Base-by-base conservation (phyloP, 2,888 invertebrate genomes). In the Xylophagus ater region DNA sequence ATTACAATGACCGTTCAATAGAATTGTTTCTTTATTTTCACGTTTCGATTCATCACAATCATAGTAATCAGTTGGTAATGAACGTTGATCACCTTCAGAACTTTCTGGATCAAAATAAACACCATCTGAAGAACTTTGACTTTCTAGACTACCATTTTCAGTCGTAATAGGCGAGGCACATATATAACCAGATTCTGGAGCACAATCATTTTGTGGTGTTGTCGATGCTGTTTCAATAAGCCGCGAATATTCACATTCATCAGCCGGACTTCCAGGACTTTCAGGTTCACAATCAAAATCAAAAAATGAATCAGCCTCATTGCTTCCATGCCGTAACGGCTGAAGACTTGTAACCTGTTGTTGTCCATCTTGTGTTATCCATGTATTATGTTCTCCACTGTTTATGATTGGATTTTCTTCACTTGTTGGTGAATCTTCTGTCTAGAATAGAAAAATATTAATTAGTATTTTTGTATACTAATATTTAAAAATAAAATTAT, bases 191-290 rank as follows among this genome's bases (percentile, higher is more conserved):
- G 68, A 66, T 42, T 70, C 75, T 50, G 58, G 58, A 43, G 56
- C 66, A 50, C 58, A 63, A 53, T 65, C 65, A 8, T 59, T 48
- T 47, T 68, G 71, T 18, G 70, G 62, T 44, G 68, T 68, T 45
- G 68, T 69, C 49, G 71, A 70, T 51, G 69, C 69, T 51, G 70
- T 73, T 62, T 54, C 66, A 53, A 65, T 62, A 33, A 66, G 53
- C 45, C 62, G 57, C 42, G 70, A 67, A 42, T 70, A 66, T 57
- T 76, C 76, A 47, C 65, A 65, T 49, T 73, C 72, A 47, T 80
- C 81, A 34, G 72, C 73, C 1, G 82, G 82, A 49, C 81, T 82
- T 34, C 74, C 75, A 0, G 81, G 78, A 44, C 76, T 78, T 46
- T 78, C 78, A 9, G 74, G 67, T 49, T 76, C 74, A 49, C 75